Evolutionary conservation across 2,888 invertebrate species (phyloP).

Genomic region (Frankliniella intonsa): DNA sequence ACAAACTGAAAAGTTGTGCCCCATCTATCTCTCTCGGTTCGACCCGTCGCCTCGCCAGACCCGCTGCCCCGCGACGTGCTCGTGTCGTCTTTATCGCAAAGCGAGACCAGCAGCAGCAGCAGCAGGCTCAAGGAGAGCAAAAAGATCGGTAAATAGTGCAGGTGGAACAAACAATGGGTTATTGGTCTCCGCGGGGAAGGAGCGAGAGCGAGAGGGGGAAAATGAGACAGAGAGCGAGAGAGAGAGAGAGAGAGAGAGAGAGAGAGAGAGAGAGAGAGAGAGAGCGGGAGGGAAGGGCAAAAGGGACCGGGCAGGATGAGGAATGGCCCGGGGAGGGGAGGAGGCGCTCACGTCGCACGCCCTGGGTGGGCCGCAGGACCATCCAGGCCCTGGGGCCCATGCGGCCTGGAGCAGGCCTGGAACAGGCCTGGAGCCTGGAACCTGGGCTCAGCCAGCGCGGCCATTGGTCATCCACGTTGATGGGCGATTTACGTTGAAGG

Average conservation of each 20-base stretch:
- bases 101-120: neutral
- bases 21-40: no score
- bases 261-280: neutral
- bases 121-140: neutral
- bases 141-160: neutral
- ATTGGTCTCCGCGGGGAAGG: constrained; percentile 5
- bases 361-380: neutral
- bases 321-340: no score
- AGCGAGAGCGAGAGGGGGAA: neutral
- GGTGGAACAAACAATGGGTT: constrained; percentile 16
- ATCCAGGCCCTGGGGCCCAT: neutral
- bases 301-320: no score
- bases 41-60: no score
- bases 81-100: no score
- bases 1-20: no score
- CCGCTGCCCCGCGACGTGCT: no score
- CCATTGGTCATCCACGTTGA: neutral
- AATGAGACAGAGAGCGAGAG: no score
- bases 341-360: neutral
- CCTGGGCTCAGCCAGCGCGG: neutral
- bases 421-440: neutral
- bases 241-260: no score
- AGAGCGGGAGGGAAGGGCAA: neutral
- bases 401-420: neutral
- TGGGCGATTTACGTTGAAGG: neutral